Evolutionary conservation across 30 jellyfish, hydroid and myxozoan species (phyloP).

Genomic region (Hydractinia symbiolongicarpus): DNA sequence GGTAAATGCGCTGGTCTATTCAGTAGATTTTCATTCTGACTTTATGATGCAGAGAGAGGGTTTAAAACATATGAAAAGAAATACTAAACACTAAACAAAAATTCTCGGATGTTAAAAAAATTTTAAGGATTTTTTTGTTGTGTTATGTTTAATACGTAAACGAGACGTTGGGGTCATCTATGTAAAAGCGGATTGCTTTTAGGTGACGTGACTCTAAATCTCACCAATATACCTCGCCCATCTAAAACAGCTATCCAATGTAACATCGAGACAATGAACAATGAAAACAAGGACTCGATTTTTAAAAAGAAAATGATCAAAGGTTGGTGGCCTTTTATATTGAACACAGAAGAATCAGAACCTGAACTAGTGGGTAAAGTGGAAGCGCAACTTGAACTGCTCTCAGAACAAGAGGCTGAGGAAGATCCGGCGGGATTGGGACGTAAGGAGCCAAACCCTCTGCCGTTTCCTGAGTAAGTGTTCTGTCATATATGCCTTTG

Average conservation of each 20-base stretch:
- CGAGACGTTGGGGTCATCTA: too few relatives aligned
- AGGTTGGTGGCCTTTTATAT: conserved; percentile 59
- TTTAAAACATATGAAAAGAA: too few relatives aligned
- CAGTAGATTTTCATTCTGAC: too few relatives aligned
- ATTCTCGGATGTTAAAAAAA: too few relatives aligned
- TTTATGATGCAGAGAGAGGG: too few relatives aligned
- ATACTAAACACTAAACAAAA: too few relatives aligned
- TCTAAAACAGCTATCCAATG: conserved; percentile 41
- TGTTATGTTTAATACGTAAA: too few relatives aligned
- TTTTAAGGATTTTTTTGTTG: too few relatives aligned
- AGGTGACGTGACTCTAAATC: conserved; percentile 40
- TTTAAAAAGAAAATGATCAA: conserved; percentile 33
- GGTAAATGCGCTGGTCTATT: too few relatives aligned
- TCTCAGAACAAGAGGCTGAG: conserved; percentile 34
- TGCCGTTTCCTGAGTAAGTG: conserved; percentile 47
- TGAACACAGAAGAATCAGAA: conserved; percentile 33
- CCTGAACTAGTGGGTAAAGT: conserved; percentile 37
- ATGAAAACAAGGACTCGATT: conserved; percentile 18
- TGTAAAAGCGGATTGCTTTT: background rate
- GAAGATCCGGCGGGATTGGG: conserved; percentile 57
- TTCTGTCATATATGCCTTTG: background rate
- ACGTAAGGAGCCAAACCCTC: conserved; percentile 51
- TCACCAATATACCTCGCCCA: conserved; percentile 44
- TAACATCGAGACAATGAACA: conserved; percentile 34
- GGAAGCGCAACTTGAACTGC: conserved; percentile 45